These are phyloP conservation scores for Chromis chromis DNA, from an alignment of 2,797 vertebrate genomes.

Conservation along the genomic window DNA sequence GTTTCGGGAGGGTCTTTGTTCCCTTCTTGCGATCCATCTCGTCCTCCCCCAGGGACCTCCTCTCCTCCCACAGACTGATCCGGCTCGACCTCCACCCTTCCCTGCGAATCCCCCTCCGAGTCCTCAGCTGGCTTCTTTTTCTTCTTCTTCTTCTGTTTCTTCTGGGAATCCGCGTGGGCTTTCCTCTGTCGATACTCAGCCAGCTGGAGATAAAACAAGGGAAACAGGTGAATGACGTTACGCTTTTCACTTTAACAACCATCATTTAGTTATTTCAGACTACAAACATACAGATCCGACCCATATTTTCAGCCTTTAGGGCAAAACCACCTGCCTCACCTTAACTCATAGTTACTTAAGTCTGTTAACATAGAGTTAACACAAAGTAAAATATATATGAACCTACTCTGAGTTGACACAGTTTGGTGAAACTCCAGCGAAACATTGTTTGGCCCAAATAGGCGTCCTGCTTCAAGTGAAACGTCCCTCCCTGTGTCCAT, in stretches of 20 bases:
- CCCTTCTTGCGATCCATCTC: conserved; percentile 62
- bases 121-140: conserved; percentile 83
- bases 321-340: conserved; percentile 2
- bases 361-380: not conserved
- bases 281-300: conserved; percentile 6
- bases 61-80: conserved; percentile 74
- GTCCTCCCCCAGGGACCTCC: conserved; percentile 64
- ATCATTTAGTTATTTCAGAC: not conserved
- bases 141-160: conserved; percentile 94
- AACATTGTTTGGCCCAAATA: conserved; percentile 69
- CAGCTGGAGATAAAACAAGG: conserved; percentile 81
- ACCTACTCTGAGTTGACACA: conserved; percentile 73
- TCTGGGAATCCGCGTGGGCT: conserved; percentile 90
- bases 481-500: conserved; percentile 64
- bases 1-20: conserved; percentile 75
- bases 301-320: not conserved
- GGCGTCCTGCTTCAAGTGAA: conserved; percentile 33
- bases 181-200: conserved; percentile 95
- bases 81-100: conserved; percentile 74
- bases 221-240: not conserved
- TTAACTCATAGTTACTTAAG: not conserved
- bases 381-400: not conserved
- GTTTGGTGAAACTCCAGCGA: conserved; percentile 69
- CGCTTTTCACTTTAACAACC: not conserved
- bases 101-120: conserved; percentile 80